Base-by-base conservation (phyloP, 2,113 vertebrate genomes). In the Chrysochloris asiatica region DNA sequence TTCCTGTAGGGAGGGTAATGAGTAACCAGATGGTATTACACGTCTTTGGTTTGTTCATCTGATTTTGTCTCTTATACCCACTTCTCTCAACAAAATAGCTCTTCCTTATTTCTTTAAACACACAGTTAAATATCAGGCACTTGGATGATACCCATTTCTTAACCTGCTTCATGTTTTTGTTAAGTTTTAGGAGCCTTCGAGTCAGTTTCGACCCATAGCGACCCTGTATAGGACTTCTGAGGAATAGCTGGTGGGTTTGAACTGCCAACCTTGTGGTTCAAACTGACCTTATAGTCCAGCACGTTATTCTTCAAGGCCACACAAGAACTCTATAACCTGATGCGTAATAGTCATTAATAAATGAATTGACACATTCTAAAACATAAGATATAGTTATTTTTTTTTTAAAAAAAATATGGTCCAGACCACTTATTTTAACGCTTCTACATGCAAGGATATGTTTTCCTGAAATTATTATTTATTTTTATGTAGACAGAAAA, bases 381-480 rank as follows among this genome's bases (percentile, higher is more conserved):
- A 47, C 14, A 65, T n/a, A 79, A 90, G 6, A 16, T 63, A 38
- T n/a, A 76, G 28, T 63, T 93, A 28, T n/a, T n/a, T 65, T n/a
- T n/a, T 28, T 41, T 26, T 24, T 59, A 63, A 56, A 2, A 82
- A 52, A 86, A 82, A 43, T 7, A 14, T 30, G 17, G n/a, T 83
- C 56, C 43, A 30, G 56, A 67, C 38, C 22, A 21, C 87, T 87
- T 59, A 16, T 24, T 19, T 84, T 5, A 22, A 67, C 12, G 59
- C 3, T 48, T 77, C 56, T 56, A 38, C 33, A 16, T 63, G 24
- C 11, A 73, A 83, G 33, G 41, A 33, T 56, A 10, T 36, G 8
- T 50, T 89, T 83, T 91, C 16, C 28, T 80, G 41, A 89, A 77
- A 75, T 33, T 86, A 83, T 72, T 85, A 54, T 50, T 78, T 22